Evolutionary conservation across 2,888 invertebrate species (phyloP).

Genomic region (Zonitis immaculata): DNA sequence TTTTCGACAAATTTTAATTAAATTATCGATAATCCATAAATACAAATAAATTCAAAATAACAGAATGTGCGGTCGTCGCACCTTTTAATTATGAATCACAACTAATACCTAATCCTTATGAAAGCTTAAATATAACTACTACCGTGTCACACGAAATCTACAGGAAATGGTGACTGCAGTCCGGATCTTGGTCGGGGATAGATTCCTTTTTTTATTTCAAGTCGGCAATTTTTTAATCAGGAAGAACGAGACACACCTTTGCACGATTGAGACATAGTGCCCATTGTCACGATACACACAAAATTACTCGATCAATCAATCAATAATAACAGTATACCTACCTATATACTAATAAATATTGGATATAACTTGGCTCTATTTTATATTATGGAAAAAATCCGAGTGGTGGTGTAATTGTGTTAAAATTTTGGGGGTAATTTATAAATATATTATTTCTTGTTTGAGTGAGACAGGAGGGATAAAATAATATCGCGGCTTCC

Average conservation of each 20-base stretch:
- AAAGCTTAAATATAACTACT: slow-evolving; percentile 43
- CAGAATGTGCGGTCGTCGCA: slow-evolving; percentile 10
- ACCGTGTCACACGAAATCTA: slow-evolving; percentile 45
- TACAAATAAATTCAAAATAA: neutral
- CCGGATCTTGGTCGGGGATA: slow-evolving; percentile 43
- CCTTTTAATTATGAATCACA: slow-evolving; percentile 39
- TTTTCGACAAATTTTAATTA: slow-evolving; percentile 12
- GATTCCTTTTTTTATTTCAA: slow-evolving; percentile 45
- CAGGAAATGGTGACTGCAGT: slow-evolving; percentile 45
- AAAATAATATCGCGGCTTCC: slow-evolving; percentile 30
- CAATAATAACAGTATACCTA: slow-evolving; percentile 27
- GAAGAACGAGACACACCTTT: slow-evolving; percentile 47
- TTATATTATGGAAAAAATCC: too few species aligned
- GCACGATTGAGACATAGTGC: slow-evolving; percentile 43
- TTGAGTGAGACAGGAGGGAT: too few species aligned
- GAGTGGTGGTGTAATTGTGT: too few species aligned
- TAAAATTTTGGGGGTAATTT: too few species aligned
- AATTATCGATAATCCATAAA: neutral
- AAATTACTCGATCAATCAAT: slow-evolving; percentile 37
- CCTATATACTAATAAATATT: slow-evolving; percentile 14
- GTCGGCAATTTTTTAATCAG: slow-evolving; percentile 47
- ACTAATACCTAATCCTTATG: slow-evolving; percentile 43
- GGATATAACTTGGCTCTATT: slow-evolving; percentile 7
- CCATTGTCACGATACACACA: slow-evolving; percentile 44
- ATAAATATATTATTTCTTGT: too few species aligned